Base-by-base conservation (phyloP, 2,797 vertebrate genomes). In the Bryconaethiops microstoma region DNA sequence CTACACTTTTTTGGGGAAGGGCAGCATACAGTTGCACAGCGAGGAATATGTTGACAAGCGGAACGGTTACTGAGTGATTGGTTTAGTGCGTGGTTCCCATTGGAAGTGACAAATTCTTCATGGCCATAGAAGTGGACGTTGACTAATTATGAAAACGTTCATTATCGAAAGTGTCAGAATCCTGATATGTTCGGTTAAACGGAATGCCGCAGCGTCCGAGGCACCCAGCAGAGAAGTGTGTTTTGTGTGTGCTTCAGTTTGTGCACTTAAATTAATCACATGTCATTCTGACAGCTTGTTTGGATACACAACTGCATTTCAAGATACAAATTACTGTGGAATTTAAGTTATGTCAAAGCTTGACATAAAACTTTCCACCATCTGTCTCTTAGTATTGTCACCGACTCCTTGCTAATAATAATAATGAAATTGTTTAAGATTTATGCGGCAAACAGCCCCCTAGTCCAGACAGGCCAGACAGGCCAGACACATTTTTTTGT, bases 91-190 rank as follows among this genome's bases (percentile, higher is more conserved):
- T 17, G 25, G 19, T 76, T 62, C 42, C 62, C 42, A 52, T 5
- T 70, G n/a, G 40, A 80, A 80, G 54, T 13, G 78, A 75, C 39
- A 81, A 55, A 69, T 23, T 73, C 42, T 76, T 19, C 29, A 12
- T 70, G 65, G 73, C 76, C 25, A 52, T 81, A 69, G 13, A 48
- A 84, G 82, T 82, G 87, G 71, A 85, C 85, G 76, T 74, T 82
- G 75, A 76, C 45, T 87, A 86, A 86, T 85, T 87, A 59, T 65
- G n/a, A 60, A 78, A 50, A 77, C 72, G 80, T 71, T 83, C 48
- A 84, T 87, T 88, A 80, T 75, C 21, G 48, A 52, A 67, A 70
- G 73, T 76, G 73, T 76, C 73, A 76, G 19, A 76, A 59, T 62
- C 54, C 59, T 82, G 54, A 62, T 60, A 35, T 82, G 76, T 82